Base-by-base conservation (phyloP, 2,888 invertebrate species). In the Callyntrura sp. region DNA sequence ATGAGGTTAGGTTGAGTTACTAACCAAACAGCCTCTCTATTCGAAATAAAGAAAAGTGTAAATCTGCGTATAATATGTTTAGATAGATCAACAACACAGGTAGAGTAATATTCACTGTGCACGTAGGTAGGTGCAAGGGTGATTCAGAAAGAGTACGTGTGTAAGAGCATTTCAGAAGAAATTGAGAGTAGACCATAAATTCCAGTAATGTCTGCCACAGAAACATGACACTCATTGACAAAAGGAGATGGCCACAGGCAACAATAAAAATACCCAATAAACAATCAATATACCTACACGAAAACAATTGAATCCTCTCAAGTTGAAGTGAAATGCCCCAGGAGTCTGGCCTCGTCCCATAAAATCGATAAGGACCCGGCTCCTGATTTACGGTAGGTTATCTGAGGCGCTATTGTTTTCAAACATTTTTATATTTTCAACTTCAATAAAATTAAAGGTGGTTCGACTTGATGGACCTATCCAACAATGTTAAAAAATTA, bases 341-440 rank as follows among this genome's bases (percentile, higher is more conserved):
- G 43, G 76, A 76, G 51, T 73, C 35, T 35, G 35, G 2, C 73
- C 48, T 48, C 20, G 76, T 51, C 76, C 55, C 20, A 85, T 85
- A 76, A 85, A 76, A 85, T 23, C 43, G 85, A 85, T 85, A 85
- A 85, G 76, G 76, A 85, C 85, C 85, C 11, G 57, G 76, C 62
- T 73, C 48, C 65, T 48, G 23, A 23, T 43, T 60, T 25, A 62
- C 9, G 25, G 28, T 35, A 68, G 14, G 62, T 65, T 35, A 48
- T 65, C 23, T 65, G 43, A 70, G 43, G 43, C 17, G 14, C 70
- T 28, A 70, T 70, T 70, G 70, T 70, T 70, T 70, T 70, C 43
- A 17, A n/a, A 9, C 17, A 17, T 70, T 70, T 68, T 70, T 70
- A 35, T 65, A 65, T 5, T 65, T 65, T 62, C 9, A 3, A 1